Base-by-base conservation (phyloP, 2,888 invertebrate species). In the Anodontia alba region DNA sequence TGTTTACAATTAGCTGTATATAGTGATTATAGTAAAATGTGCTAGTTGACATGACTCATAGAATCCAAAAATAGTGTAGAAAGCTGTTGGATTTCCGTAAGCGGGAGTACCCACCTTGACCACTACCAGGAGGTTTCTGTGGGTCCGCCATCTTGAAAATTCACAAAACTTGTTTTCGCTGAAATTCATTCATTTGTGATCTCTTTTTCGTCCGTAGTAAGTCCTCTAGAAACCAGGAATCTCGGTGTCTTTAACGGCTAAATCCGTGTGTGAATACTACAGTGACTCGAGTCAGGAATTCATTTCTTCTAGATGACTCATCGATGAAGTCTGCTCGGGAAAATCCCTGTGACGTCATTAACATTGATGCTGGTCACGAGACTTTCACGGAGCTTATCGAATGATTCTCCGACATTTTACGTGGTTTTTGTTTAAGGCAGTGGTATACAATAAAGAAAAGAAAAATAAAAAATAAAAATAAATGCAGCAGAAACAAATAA, bases 271-370 rank as follows among this genome's bases (percentile, higher is more conserved):
- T 67, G 73, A 57, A 73, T 80, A 78, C 77, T 86, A 76, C 69
- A 76, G 87, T 88, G 89, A 91, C 86, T 90, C 88, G 88, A 83
- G 86, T 84, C 86, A 83, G 89, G 89, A 88, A 89, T 90, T 90
- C 91, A 90, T 91, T 93, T 91, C 91, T 91, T 89, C 80, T 81
- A 79, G 89, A 92, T 93, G 92, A 93, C 91, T 93, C 92, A 93
- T 93, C 92, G 88, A 90, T 89, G 90, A 90, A 84, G 87, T 88
- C 90, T 90, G 89, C 89, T 89, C 87, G 92, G 92, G 92, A 93
- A 93, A 92, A 92, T 91, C 92, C 92, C 92, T 86, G 88, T 92
- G 92, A 91, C 91, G 91, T 92, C 91, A 92, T 87, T 82, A 78
- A 62, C 71, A 54, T 43, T 69, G 71, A 69, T 51, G 67, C 73